phyloP scores from a whole-genome alignment of 2,888 invertebrate species.

The Rugalucina vietnamica region DNA sequence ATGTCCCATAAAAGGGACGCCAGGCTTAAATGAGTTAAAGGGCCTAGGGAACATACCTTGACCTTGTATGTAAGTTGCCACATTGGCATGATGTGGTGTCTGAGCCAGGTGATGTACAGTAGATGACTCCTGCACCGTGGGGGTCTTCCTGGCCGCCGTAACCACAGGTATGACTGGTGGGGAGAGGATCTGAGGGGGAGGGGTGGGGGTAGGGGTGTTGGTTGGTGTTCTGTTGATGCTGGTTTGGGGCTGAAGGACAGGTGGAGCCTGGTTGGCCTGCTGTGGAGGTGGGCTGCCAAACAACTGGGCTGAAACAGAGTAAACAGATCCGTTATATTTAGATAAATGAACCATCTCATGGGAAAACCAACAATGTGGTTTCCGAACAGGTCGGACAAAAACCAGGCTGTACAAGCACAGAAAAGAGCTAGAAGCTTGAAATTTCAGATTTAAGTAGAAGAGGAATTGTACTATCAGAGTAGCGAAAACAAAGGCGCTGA shows the following conservation, averaged over 20 bases:
- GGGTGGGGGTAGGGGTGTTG: constrained; percentile 57
- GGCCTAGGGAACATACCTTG: too few species aligned
- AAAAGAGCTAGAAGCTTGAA: too few species aligned
- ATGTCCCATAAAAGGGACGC: too few species aligned
- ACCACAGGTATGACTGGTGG: constrained; percentile 40
- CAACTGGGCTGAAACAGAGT: constrained; percentile 47
- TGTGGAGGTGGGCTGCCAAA: constrained; percentile 57
- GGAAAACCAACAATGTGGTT: too few species aligned
- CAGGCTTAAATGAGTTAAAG: too few species aligned
- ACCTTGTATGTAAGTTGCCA: constrained; percentile 54
- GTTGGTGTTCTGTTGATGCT: constrained; percentile 48
- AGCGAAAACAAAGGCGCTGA: too few species aligned
- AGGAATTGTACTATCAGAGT: too few species aligned
- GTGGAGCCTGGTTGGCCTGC: constrained; percentile 23
- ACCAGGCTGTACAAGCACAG: too few species aligned
- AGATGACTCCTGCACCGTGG: constrained; percentile 39
- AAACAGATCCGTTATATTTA: too few species aligned
- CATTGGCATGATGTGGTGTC: constrained; percentile 60
- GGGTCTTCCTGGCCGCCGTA: constrained; percentile 41
- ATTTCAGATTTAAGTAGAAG: too few species aligned
- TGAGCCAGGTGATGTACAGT: constrained; percentile 64
- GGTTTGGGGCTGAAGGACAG: constrained; percentile 16
- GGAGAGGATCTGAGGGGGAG: constrained; percentile 56
- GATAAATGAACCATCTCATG: too few species aligned
- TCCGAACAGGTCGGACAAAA: too few species aligned